Evolutionary conservation across 2,797 vertebrate genomes (phyloP), one percentile per base, ranked within the genome.

Genomic region (Austrolebias charrua): DNA sequence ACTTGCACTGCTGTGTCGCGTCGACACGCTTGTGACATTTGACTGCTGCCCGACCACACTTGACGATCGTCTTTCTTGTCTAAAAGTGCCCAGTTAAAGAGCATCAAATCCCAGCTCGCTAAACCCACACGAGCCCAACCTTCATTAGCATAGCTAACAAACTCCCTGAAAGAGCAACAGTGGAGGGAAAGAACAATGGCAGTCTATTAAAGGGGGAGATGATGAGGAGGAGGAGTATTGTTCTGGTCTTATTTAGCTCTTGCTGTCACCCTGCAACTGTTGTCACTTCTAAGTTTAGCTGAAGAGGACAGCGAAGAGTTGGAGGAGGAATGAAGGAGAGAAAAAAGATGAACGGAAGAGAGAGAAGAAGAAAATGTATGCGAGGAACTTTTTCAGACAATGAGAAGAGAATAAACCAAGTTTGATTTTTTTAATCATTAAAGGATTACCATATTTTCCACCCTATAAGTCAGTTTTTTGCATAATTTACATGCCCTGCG

Each of bases 231-330:
- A 58, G 63, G 66, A 74, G 52, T 86, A 90, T 92, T 91, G 90
- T 92, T 83, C 86, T 87, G 76, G 70, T 85, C 85, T 80, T 84
- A 87, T 92, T 92, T 92, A 92, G 90, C 79, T 73, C 69, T 83
- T 75, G 81, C 86, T 88, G 87, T 91, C 88, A 89, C 83, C 82
- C 82, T 88, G 89, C 88, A 91, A 91, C 92, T 93, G 92, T 91
- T 92, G 89, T 92, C 91, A 90, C 87, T 69, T 92, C 92, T 93
- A 93, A 92, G 83, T 92, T 91, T 91, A 91, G 89, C 83, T 76
- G 75, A 81, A 83, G 85, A 85, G 84, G 82, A 81, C 72, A 66
- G 69, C 0, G 52, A 64, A 54, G 69, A 77, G 60, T 50, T 69
- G 72, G 28, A 80, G 71, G 69, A 76, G 60, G 67, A 56, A 49